Evolutionary conservation across 2,888 invertebrate species (phyloP), one percentile per base, ranked within the genome.

Genomic region (Drosophila subquinaria): DNA sequence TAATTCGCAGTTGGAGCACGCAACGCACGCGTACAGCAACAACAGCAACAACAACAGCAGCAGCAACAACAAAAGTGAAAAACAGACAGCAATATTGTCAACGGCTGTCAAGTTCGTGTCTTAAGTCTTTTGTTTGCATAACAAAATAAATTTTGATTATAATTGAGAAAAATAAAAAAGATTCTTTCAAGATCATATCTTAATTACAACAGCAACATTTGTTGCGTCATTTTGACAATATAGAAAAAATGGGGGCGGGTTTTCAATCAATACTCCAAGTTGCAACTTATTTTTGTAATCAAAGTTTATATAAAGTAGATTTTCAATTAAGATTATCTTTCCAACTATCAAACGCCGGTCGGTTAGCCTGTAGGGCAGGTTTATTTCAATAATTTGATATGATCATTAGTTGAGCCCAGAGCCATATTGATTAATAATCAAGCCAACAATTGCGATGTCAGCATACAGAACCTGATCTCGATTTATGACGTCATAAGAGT

Each of bases 61-160:
- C 36, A 20, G 2, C 56, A 65, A 13, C 20, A 40, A 40, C 36
- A 33, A 11, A 15, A 50, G 13, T 13, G 3, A 33, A 3, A 51
- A 30, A 23, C 15, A 35, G 55, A 63, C 56, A 69, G 23, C 15
- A 40, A 42, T 36, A 57, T 35, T 23, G 47, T 20, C n/a, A 63
- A 56, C 20, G 15, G 42, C 56, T 55, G 45, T 9, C 61, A 72
- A 69, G 78, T 85, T 73, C 68, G 79, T 78, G 76, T 55, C 82
- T 71, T 82, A 72, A 88, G 82, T 89, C 82, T 75, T 89, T 82
- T 68, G 84, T 84, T 79, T 71, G 59, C 42, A 33, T 51, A 23
- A 36, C 55, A 50, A 64, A 36, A 69, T 23, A 51, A 53, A 52
- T 36, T 51, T 59, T 20, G 47, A 6, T 20, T 55, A 23, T 47